A percentile compares a stretch with the other conserved stretches of the same genome.
Evolutionary conservation across 2,113 vertebrate species (phyloP).

Genomic region (Lophius piscatorius): DNA sequence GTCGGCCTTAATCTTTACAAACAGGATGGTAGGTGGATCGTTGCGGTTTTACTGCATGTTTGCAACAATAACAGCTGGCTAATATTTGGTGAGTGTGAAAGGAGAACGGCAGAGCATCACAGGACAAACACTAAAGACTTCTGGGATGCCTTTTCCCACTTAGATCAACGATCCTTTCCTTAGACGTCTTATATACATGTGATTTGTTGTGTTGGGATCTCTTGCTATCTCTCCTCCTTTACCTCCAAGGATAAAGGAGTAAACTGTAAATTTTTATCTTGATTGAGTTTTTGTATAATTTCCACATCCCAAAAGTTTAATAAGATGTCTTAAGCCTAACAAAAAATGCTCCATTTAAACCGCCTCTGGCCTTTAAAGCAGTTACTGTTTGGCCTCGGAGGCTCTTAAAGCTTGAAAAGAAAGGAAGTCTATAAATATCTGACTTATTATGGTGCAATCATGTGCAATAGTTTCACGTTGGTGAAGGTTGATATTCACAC

Average conservation of each 20-base stretch:
- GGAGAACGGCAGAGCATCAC: background rate
- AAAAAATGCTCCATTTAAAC: background rate
- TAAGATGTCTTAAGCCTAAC: too few relatives aligned
- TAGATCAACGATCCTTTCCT: background rate
- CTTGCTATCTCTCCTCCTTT: background rate
- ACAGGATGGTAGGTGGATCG: too few relatives aligned
- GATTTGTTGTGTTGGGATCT: background rate
- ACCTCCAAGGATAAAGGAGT: background rate
- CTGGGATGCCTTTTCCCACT: background rate
- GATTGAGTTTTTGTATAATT: too few relatives aligned
- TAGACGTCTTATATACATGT: background rate
- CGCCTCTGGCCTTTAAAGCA: background rate
- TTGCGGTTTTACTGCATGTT: too few relatives aligned
- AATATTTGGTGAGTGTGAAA: background rate
- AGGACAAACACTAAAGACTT: too few relatives aligned
- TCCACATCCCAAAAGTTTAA: too few relatives aligned
- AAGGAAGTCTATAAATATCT: too few relatives aligned
- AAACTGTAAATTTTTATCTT: too few relatives aligned
- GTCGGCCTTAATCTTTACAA: background rate
- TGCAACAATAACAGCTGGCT: background rate
- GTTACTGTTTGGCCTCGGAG: background rate
- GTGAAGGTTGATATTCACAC: background rate
- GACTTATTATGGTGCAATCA: conserved; percentile 21
- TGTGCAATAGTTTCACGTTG: conserved; percentile 1
- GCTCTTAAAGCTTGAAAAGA: conserved; percentile 13